Evolutionary conservation across 2,113 vertebrate species (phyloP).

Genomic region (Natator depressus): DNA sequence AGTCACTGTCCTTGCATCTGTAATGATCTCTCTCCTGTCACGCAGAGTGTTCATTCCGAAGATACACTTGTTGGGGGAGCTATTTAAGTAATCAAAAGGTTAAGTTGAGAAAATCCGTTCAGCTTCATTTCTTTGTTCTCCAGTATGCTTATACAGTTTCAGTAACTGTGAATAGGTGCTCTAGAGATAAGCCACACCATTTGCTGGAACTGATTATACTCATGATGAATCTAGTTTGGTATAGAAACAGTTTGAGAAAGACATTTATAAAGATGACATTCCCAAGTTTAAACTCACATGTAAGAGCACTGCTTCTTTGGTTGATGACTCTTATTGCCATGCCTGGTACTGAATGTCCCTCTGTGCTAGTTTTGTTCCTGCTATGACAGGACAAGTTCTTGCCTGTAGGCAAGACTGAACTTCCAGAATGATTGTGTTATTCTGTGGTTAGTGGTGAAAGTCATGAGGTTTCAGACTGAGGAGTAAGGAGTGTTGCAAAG

Average conservation of each 20-base stretch:
- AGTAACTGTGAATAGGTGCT: conserved; percentile 21
- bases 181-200: not conserved
- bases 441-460: conserved; percentile 48
- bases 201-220: conserved; percentile 37
- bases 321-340: conserved; percentile 23
- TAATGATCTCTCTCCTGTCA: not conserved
- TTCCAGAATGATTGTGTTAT: conserved; percentile 57
- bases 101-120: not conserved
- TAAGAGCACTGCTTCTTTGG: conserved; percentile 23
- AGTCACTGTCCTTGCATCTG: not conserved
- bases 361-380: conserved; percentile 47
- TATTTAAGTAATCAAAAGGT: conserved; percentile 1
- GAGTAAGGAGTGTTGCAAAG: conserved; percentile 4
- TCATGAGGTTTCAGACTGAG: conserved; percentile 32
- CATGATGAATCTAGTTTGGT: conserved; percentile 14
- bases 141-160: not conserved
- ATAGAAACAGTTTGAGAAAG: not conserved
- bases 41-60: not conserved
- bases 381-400: conserved; percentile 29
- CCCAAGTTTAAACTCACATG: not conserved
- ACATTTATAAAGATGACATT: conserved; percentile 18
- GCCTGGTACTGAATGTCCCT: conserved; percentile 36
- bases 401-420: conserved; percentile 49
- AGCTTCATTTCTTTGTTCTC: not conserved
- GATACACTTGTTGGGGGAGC: not conserved